Evolutionary conservation across 2,797 vertebrate species (phyloP).

Genomic region (Cryptoprocta ferox): DNA sequence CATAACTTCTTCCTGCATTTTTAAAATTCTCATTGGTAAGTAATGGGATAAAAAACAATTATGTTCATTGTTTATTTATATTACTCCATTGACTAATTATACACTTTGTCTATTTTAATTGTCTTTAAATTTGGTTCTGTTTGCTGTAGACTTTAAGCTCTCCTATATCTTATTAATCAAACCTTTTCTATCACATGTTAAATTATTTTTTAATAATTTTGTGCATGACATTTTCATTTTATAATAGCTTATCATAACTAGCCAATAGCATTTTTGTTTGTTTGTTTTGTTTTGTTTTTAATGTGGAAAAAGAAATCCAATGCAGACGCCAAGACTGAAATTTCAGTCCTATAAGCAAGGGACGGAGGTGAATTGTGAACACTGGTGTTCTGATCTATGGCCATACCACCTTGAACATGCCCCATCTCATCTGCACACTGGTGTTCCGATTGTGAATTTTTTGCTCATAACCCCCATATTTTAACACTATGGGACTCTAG

Average conservation of each 20-base stretch:
- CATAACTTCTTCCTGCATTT: not conserved
- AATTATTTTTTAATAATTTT: not conserved
- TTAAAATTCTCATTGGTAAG: not conserved
- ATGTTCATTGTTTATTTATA: not conserved
- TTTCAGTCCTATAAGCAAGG: not conserved
- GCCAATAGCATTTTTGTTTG: not conserved
- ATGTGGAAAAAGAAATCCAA: not conserved
- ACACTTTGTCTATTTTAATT: not conserved
- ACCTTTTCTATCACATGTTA: not conserved
- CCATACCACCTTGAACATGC: too few species aligned
- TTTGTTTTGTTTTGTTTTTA: not conserved
- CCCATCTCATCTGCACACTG: too few species aligned
- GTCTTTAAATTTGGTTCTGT: not conserved
- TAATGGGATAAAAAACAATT: not conserved
- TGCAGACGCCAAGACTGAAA: not conserved
- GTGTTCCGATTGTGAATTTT: not conserved
- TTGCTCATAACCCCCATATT: not conserved
- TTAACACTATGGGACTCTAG: not conserved
- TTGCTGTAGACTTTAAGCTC: not conserved
- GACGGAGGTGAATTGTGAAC: not conserved
- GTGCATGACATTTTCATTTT: not conserved
- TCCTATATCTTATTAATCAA: not conserved
- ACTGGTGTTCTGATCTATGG: too few species aligned
- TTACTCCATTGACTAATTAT: not conserved
- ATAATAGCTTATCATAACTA: not conserved